Evolutionary conservation across 2,797 vertebrate genomes (phyloP).

Genomic region (Darevskia mixta): DNA sequence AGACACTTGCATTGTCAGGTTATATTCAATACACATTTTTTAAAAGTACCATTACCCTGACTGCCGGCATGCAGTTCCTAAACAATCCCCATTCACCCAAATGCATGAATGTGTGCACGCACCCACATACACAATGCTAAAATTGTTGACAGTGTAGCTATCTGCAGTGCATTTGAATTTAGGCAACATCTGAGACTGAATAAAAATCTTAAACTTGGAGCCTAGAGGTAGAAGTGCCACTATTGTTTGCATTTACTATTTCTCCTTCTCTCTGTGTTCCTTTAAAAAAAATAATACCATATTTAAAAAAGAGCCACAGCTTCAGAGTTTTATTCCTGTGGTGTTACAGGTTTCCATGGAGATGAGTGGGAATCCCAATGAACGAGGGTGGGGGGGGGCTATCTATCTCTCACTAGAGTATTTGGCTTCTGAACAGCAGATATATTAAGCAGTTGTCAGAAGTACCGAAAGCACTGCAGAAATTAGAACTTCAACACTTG

Average conservation of each 20-base stretch:
- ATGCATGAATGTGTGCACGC: not conserved
- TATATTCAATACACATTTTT: not conserved
- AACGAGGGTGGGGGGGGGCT: conserved; percentile 8
- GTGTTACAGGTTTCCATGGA: conserved; percentile 61
- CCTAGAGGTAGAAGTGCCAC: conserved; percentile 19
- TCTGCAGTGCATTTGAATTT: conserved; percentile 21
- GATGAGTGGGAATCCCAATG: conserved; percentile 59
- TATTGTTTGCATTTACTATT: conserved; percentile 8
- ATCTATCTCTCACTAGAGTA: conserved; percentile 46
- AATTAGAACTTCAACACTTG: not conserved
- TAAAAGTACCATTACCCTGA: not conserved
- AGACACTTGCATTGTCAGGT: not conserved
- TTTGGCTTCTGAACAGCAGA: conserved; percentile 47
- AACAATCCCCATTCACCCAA: not conserved
- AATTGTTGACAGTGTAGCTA: not conserved
- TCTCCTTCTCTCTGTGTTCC: not conserved
- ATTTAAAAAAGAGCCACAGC: conserved; percentile 35
- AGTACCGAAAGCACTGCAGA: conserved; percentile 37
- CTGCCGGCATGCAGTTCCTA: not conserved
- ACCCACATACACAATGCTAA: not conserved
- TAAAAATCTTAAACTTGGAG: conserved; percentile 27
- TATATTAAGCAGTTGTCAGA: conserved; percentile 17
- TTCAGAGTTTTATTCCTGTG: conserved; percentile 29
- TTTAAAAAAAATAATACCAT: conserved; percentile 4
- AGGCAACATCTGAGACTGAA: conserved; percentile 6